These are phyloP conservation scores for Nowickia ferox DNA, from an alignment of 2,888 invertebrate genomes.

Conservation along the genomic window DNA sequence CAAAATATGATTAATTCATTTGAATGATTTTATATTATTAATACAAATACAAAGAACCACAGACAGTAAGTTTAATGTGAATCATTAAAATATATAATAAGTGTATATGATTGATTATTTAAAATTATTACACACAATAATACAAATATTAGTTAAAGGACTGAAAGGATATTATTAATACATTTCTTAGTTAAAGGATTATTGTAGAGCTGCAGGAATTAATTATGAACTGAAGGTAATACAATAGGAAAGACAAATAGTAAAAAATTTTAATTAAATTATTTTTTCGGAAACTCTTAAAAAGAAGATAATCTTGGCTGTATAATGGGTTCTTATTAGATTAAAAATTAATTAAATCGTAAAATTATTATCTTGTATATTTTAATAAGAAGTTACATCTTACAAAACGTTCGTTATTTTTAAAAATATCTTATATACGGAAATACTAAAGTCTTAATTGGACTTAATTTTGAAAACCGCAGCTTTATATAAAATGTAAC, in stretches of 20 bases:
- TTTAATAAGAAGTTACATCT: no score
- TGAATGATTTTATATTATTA: conserved; percentile 27
- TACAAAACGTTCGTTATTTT: no score
- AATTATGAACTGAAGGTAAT: background rate
- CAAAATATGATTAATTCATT: conserved; percentile 60
- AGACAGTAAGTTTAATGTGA: background rate
- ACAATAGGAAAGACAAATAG: background rate
- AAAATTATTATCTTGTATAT: no score
- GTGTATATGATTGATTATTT: background rate
- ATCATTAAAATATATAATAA: conserved; percentile 16
- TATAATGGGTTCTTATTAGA: no score
- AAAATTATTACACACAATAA: conserved; percentile 6
- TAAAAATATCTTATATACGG: no score
- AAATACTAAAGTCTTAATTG: no score
- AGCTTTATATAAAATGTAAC: no score
- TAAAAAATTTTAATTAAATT: background rate
- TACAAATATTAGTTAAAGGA: background rate
- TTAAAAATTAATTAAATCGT: no score
- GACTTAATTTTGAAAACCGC: no score
- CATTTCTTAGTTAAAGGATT: background rate
- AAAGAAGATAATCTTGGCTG: no score
- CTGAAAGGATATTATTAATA: background rate
- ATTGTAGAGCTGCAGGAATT: background rate
- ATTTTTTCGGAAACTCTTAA: no score
- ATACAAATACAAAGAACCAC: conserved; percentile 21